phyloP scores from a whole-genome alignment of 1,140 invertebrate species.

The Drosophila navojoa region DNA sequence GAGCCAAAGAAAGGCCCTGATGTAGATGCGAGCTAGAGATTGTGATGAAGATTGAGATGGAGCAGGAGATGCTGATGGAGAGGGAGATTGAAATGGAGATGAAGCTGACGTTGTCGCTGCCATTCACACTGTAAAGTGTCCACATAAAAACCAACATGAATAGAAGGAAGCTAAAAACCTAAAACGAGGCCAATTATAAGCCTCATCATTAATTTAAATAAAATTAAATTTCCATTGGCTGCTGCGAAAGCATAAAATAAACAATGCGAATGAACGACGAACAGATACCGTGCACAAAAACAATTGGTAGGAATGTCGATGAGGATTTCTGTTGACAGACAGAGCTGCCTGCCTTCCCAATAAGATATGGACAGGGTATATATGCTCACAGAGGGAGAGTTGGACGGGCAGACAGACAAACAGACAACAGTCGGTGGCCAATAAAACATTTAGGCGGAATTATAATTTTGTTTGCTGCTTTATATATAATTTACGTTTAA shows the following conservation, averaged over 20 bases:
- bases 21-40: conserved; percentile 3
- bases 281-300: background rate
- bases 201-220: conserved; percentile 82
- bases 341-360: background rate
- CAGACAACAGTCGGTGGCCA: conserved; percentile 59
- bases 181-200: conserved; percentile 79
- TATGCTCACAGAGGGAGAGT: conserved; percentile 6
- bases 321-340: background rate
- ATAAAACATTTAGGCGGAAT: conserved; percentile 80
- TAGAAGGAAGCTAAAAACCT: conserved; percentile 28
- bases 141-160: conserved; percentile 46
- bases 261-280: background rate
- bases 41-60: conserved; percentile 5
- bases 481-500: conserved; percentile 82
- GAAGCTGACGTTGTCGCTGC: conserved; percentile 39
- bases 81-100: background rate
- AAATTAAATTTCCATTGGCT: conserved; percentile 70
- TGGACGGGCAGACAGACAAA: background rate
- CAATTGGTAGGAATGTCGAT: no score
- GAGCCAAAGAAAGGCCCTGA: conserved; percentile 25
- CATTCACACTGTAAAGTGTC: conserved; percentile 58
- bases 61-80: conserved; percentile 9
- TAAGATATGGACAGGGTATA: background rate
- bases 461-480: conserved; percentile 78
- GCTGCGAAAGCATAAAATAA: conserved; percentile 45